phyloP scores from a whole-genome alignment of 64 coral and sea anemone species.

The Montipora foliosa region DNA sequence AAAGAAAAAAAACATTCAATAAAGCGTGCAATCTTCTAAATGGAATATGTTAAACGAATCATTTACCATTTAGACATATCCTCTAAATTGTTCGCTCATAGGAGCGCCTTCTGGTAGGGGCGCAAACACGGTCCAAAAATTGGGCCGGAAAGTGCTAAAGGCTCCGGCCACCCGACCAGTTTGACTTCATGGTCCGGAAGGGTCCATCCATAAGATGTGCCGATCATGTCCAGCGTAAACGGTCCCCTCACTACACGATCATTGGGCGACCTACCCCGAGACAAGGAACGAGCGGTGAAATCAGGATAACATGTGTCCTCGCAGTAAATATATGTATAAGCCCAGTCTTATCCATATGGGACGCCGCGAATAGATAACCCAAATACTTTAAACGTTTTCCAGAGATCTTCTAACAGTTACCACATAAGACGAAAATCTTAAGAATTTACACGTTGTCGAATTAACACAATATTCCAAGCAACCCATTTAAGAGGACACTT shows the following conservation, averaged over 20 bases:
- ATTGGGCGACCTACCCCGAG: slow-evolving; percentile 42
- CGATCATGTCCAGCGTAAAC: slow-evolving; percentile 42
- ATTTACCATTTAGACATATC: too few species aligned
- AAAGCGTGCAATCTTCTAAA: too few species aligned
- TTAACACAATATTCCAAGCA: not conserved
- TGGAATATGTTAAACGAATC: too few species aligned
- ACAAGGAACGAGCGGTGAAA: slow-evolving; percentile 50
- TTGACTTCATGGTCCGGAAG: slow-evolving; percentile 55
- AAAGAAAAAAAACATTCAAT: not conserved
- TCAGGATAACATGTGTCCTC: accelerated
- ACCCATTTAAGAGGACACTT: not conserved
- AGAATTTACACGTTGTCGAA: not conserved
- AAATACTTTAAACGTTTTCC: not conserved
- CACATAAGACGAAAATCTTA: not conserved
- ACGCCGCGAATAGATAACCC: not conserved
- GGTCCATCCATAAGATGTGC: slow-evolving; percentile 53
- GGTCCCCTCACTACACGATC: slow-evolving; percentile 49
- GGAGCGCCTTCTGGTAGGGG: not conserved
- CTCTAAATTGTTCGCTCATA: not conserved
- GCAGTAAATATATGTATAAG: not conserved
- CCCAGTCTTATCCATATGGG: slow-evolving; percentile 1
- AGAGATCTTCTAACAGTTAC: not conserved
- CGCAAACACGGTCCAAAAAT: slow-evolving; percentile 37
- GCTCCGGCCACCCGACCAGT: slow-evolving; percentile 38
- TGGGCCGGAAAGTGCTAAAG: slow-evolving; percentile 48